Conservation (phyloP, 2,888 invertebrate species). For the Epinotia brunnichana region DNA sequence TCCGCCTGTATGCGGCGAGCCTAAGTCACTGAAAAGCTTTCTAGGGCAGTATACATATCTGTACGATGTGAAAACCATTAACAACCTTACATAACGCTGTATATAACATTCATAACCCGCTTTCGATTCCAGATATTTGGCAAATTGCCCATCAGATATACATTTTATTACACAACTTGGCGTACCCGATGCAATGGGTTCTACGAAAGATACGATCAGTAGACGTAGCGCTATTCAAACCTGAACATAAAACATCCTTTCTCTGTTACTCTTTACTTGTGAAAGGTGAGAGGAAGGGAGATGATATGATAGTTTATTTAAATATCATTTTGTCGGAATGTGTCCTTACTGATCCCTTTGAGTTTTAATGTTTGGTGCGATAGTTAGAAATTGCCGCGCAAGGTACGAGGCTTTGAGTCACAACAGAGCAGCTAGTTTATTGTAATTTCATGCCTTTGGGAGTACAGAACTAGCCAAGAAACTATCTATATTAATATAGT, state of each 20-base stretch:
- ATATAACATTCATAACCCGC: slow-evolving; percentile 7
- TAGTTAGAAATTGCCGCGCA: not conserved
- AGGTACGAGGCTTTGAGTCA: not conserved
- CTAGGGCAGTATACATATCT: not conserved
- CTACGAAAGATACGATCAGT: slow-evolving; percentile 22
- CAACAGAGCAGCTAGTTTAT: too few species aligned
- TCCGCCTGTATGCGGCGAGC: too few species aligned
- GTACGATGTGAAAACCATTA: not conserved
- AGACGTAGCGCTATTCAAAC: not conserved
- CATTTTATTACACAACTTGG: slow-evolving; percentile 42
- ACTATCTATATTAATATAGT: too few species aligned
- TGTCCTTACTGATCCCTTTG: not conserved
- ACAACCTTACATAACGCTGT: slow-evolving; percentile 2
- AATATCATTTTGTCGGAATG: not conserved
- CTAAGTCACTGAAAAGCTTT: not conserved
- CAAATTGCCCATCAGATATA: slow-evolving; percentile 42
- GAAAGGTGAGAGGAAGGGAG: not conserved
- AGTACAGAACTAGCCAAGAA: too few species aligned
- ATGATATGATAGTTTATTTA: not conserved
- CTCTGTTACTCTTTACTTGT: not conserved
- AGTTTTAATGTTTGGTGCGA: slow-evolving; percentile 1
- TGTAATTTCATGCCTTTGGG: too few species aligned
- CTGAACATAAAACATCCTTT: not conserved
- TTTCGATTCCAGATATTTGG: slow-evolving; percentile 38
- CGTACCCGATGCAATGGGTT: slow-evolving; percentile 28